phyloP scores from a whole-genome alignment of 2,113 vertebrate genomes.

The Thryonomys swinderianus region DNA sequence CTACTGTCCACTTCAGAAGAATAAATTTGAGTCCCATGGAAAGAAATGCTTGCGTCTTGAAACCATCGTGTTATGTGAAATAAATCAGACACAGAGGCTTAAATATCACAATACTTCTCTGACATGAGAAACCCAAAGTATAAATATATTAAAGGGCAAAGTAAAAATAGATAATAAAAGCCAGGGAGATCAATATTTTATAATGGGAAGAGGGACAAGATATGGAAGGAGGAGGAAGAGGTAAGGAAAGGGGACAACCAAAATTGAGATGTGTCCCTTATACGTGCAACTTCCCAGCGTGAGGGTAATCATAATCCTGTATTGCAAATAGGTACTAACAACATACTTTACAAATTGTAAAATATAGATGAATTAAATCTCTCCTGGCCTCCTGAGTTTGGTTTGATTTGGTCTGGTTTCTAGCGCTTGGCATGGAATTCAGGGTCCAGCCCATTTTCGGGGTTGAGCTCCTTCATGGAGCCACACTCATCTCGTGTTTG shows the following conservation, averaged over 20 bases:
- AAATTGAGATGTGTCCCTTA: background rate
- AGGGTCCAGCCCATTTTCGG: accelerated
- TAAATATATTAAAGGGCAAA: background rate
- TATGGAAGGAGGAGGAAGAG: background rate
- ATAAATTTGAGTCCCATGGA: background rate
- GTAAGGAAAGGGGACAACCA: background rate
- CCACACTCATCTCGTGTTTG: too few species aligned
- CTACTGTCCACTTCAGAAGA: background rate
- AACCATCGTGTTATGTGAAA: background rate
- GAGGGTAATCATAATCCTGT: background rate
- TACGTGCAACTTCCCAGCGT: background rate
- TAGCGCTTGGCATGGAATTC: background rate
- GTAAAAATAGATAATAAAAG: background rate
- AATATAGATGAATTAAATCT: background rate
- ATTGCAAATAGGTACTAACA: background rate
- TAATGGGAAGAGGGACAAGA: background rate
- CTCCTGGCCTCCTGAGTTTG: background rate
- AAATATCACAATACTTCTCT: background rate
- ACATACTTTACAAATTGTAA: background rate
- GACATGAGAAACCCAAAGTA: background rate
- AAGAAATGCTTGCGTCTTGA: background rate
- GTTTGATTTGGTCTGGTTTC: background rate
- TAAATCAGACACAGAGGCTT: background rate
- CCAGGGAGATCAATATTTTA: background rate
- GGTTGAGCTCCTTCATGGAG: background rate